A percentile compares a stretch with the other conserved stretches of the same genome.
Evolutionary conservation across 2,888 invertebrate genomes (phyloP).

Genomic region (Lordiphosa fenestrarum): DNA sequence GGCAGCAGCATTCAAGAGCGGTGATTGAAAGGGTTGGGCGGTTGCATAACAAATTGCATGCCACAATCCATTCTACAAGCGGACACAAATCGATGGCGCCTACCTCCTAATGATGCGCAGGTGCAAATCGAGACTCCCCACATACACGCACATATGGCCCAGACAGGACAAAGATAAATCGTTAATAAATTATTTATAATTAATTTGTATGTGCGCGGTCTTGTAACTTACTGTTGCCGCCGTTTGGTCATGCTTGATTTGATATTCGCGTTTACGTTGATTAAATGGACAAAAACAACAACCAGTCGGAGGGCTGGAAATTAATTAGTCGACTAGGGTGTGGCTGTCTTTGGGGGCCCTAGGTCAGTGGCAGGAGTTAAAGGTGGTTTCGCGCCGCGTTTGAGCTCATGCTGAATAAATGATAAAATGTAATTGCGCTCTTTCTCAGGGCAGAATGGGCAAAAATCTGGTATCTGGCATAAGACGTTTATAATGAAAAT

Average conservation of each 20-base stretch:
- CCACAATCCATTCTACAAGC: slow-evolving; percentile 64
- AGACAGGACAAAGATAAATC: slow-evolving; percentile 65
- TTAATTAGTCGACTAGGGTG: slow-evolving; percentile 62
- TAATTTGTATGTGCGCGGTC: slow-evolving; percentile 67
- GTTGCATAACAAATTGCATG: slow-evolving; percentile 70
- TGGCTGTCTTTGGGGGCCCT: slow-evolving; percentile 10
- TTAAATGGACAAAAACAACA: slow-evolving; percentile 58
- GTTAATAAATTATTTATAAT: slow-evolving; percentile 76
- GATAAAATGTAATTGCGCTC: slow-evolving; percentile 73
- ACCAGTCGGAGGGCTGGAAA: slow-evolving; percentile 41
- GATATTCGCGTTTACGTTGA: slow-evolving; percentile 75
- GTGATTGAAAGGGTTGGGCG: slow-evolving; percentile 13
- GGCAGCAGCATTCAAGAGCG: slow-evolving; percentile 12
- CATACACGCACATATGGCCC: slow-evolving; percentile 43
- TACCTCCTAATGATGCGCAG: slow-evolving; percentile 47
- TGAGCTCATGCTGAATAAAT: slow-evolving; percentile 70
- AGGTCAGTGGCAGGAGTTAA: slow-evolving; percentile 21
- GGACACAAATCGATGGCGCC: slow-evolving; percentile 53
- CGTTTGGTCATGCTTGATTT: slow-evolving; percentile 55
- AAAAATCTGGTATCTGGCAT: slow-evolving; percentile 33
- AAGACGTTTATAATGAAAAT: slow-evolving; percentile 76
- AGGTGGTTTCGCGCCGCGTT: slow-evolving; percentile 29
- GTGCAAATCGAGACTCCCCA: slow-evolving; percentile 29
- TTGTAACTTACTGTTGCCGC: slow-evolving; percentile 35
- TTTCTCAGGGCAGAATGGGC: slow-evolving; percentile 35